Evolutionary conservation across 2,113 vertebrate species (phyloP), one percentile per base, ranked within the genome.

Genomic region (Baryphthengus martii): DNA sequence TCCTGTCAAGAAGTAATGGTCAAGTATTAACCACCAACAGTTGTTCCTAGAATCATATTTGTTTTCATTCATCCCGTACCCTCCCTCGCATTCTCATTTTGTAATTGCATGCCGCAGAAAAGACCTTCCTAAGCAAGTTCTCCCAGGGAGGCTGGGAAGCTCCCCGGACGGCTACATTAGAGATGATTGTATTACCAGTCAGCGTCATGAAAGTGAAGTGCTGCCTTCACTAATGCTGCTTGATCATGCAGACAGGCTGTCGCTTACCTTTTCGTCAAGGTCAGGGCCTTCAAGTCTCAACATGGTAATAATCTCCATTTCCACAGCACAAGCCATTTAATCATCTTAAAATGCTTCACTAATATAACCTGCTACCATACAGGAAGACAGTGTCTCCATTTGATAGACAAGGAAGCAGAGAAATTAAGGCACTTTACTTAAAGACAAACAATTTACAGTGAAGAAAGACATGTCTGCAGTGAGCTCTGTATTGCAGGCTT

Each of bases 1-100:
- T 97, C 95, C 72, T 96, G 94, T 95, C 96, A 97, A 97, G 97
- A 93, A 97, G 96, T 77, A 96, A 95, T 96, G 94, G 97, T 95
- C 95, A 96, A 97, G 96, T 88, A 97, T 97, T 98, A 98, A 96
- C 72, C 90, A 95, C 89, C 89, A 95, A 13, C 95, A 93, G 93
- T 95, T 90, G 91, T 90, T 95, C 95, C 92, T 95, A 94, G 92
- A 95, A 73, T 81, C 77, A 94, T 92, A 95, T 81, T 96, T 94
- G 93, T 94, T 95, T 97, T 95, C 95, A 67, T 86, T 95, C 94
- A 96, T 88, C 62, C 74, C 3, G 0, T 71, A 79, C 67, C 76
- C 82, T 89, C 70, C 82, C 66, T 95, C 17, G 5, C 63, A 59
- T 84, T 95, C 93, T 96, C 95, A 96, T 97, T 97, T 97, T 63